These are phyloP conservation scores for Gymnoscopelus microlampas DNA, from an alignment of 2,797 vertebrate genomes.

Conservation along the genomic window DNA sequence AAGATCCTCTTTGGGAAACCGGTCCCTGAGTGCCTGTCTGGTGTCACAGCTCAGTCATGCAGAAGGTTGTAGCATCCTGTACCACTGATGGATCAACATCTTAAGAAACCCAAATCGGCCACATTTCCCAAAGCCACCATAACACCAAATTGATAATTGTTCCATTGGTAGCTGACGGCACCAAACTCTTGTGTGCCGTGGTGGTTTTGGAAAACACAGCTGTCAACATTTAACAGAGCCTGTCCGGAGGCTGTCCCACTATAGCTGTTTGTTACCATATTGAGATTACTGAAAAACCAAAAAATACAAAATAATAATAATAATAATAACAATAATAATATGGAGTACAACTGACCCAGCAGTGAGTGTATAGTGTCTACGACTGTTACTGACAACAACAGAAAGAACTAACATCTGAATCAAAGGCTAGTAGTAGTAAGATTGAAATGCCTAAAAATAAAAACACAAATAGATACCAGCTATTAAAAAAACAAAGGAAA, in stretches of 20 bases:
- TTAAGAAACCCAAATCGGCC: slow-evolving; percentile 63
- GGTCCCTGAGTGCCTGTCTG: slow-evolving; percentile 54
- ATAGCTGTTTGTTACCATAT: slow-evolving; percentile 82
- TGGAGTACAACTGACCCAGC: slow-evolving; percentile 99
- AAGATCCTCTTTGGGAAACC: slow-evolving; percentile 15
- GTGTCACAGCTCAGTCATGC: slow-evolving; percentile 68
- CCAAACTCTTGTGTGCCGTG: not conserved
- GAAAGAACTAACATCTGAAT: slow-evolving; percentile 88
- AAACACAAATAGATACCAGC: slow-evolving; percentile 98
- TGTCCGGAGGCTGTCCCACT: slow-evolving; percentile 78
- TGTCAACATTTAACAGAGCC: slow-evolving; percentile 63
- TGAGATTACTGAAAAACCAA: slow-evolving; percentile 76
- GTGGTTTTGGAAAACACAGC: slow-evolving; percentile 35
- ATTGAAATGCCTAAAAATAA: slow-evolving; percentile 92
- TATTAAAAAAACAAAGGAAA: slow-evolving; percentile 88
- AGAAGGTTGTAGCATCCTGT: slow-evolving; percentile 78
- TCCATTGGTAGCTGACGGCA: slow-evolving; percentile 3
- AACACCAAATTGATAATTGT: not conserved
- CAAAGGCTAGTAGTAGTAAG: slow-evolving; percentile 89
- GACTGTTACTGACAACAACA: slow-evolving; percentile 88
- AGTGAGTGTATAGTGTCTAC: slow-evolving; percentile 92
- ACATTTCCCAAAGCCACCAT: slow-evolving; percentile 27
- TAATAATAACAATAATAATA: slow-evolving; percentile 76
- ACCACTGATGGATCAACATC: slow-evolving; percentile 79
- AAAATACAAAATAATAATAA: slow-evolving; percentile 72